Evolutionary conservation across 2,888 invertebrate species (phyloP), one percentile per base, ranked within the genome.

Genomic region (Volucella inanis): DNA sequence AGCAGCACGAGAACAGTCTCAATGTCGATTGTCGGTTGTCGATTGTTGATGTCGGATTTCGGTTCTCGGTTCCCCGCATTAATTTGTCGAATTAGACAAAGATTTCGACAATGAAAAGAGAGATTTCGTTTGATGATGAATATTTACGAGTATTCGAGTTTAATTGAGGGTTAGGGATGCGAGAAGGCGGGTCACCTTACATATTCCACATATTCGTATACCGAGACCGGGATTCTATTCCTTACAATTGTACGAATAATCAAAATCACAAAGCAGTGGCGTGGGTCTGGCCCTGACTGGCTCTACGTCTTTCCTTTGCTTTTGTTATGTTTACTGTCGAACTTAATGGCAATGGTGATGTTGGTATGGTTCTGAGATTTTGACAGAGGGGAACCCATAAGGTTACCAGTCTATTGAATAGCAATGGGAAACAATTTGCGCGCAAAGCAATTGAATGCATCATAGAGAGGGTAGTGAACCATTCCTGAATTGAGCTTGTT

Each of bases 81-180:
- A 81, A 85, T 85, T 85, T 77, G 76, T 72, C 77, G 81, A 81
- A 85, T 85, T 81, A 85, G 68, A 81, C 80, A 81, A 85, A 77
- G 85, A 85, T 85, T 74, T 81, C 55, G 62, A 47, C 14, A 52
- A 64, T 41, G 39, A 43, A 59, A 71, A 59, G 57, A 70, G 55
- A 52, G 68, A 77, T 47, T 57, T 70, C 54, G 61, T 68, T 68
- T 77, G 52, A 61, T 61, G 72, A 81, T 77, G 81, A 72, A 81
- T 67, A 81, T 81, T 85, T 76, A 31, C 31, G 31, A 31, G 31
- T 6, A 85, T 85, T 85, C 62, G 62, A 77, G 41, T 76, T 80
- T 85, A 81, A 85, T 85, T 76, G 77, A 76, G 52, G 68, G 76
- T 68, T 50, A 81, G 68, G 64, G 67, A 50, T 62, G 71, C 67